A percentile compares a stretch with the other conserved stretches of the same genome.
Conservation (phyloP, 2,888 invertebrate genomes). For the Andrena dorsata region DNA sequence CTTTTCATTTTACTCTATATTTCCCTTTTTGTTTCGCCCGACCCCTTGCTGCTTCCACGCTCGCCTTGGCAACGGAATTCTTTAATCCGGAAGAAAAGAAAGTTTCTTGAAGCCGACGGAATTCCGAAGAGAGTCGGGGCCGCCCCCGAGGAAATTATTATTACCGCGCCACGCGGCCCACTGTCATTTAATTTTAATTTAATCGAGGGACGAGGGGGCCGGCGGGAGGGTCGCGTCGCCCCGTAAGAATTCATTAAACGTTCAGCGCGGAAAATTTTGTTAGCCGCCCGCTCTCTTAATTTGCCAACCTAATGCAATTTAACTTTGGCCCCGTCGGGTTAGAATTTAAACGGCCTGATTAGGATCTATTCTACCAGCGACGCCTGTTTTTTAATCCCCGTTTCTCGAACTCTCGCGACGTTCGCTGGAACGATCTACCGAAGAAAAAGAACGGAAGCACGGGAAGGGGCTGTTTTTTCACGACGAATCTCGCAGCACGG, state of each 20-base stretch:
- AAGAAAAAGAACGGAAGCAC: constrained; percentile 25
- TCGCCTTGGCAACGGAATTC: background rate
- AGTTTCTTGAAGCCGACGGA: background rate
- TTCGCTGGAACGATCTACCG: background rate
- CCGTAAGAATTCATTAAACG: constrained; percentile 50
- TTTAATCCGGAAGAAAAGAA: background rate
- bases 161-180: background rate
- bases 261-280: constrained; percentile 30
- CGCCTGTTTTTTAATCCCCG: background rate
- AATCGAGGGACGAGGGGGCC: background rate
- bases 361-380: constrained; percentile 29
- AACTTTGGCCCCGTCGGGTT: constrained; percentile 11
- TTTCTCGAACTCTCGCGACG: background rate
- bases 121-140: background rate
- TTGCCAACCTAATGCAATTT: constrained; percentile 51
- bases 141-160: constrained; percentile 20
- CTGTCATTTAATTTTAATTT: constrained; percentile 41
- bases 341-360: constrained; percentile 55
- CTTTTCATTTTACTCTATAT: background rate
- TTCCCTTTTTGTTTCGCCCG: constrained; percentile 2
- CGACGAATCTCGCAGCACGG: constrained; percentile 5
- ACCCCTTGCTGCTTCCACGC: background rate
- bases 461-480: constrained; percentile 28
- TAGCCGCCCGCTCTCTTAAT: constrained; percentile 32
- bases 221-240: constrained; percentile 7